These are phyloP conservation scores for Calameuta pallipes DNA, from an alignment of 2,888 invertebrate genomes.

Conservation along the genomic window DNA sequence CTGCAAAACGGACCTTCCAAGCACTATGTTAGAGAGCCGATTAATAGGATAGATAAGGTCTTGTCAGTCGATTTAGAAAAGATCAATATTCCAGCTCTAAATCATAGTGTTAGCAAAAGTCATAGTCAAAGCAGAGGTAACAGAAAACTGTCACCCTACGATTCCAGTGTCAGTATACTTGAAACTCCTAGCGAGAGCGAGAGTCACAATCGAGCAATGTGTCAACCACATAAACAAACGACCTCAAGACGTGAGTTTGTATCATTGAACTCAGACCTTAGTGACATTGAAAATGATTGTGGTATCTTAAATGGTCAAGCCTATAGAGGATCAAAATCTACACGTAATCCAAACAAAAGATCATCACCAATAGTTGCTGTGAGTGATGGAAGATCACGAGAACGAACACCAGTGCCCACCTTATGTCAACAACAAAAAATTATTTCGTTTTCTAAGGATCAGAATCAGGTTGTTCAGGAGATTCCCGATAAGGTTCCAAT, in stretches of 20 bases:
- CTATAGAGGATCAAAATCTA: neutral
- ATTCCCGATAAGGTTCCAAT: neutral
- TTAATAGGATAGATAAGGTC: neutral
- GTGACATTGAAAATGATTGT: neutral
- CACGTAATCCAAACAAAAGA: neutral
- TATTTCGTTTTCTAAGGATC: neutral
- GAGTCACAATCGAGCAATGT: neutral
- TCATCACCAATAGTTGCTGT: neutral
- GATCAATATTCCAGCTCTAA: neutral
- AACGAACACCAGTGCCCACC: neutral
- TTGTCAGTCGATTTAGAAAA: neutral
- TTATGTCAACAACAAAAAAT: neutral
- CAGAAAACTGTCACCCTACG: constrained; percentile 2
- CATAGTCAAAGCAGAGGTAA: neutral
- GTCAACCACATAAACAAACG: neutral
- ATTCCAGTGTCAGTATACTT: constrained; percentile 44
- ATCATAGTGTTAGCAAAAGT: constrained; percentile 7
- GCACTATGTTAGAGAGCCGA: constrained; percentile 16
- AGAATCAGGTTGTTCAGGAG: neutral
- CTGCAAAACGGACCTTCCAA: constrained; percentile 8
- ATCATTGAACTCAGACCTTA: neutral
- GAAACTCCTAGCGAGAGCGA: constrained; percentile 27
- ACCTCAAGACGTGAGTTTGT: neutral
- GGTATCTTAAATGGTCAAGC: neutral
- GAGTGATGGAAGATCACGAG: neutral